A percentile compares a stretch with the other conserved stretches of the same genome.
Conservation (phyloP, 2,888 invertebrate genomes). For the Rhagonycha lutea region DNA sequence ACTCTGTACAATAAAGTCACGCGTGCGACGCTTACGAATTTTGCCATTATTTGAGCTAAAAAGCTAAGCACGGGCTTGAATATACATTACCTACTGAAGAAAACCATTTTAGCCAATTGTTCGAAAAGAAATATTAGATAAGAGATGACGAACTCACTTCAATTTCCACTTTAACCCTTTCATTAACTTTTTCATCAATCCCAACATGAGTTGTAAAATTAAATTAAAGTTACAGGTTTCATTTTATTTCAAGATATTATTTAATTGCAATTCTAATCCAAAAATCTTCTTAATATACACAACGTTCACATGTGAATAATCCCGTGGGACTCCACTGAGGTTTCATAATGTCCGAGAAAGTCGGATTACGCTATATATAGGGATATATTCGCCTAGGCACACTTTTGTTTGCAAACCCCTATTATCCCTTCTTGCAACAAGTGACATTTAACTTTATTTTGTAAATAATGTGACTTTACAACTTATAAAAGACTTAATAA, state of each 20-base stretch:
- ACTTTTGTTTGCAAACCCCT: slow-evolving; percentile 17
- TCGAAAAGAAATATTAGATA: slow-evolving; percentile 14
- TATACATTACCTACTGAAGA: slow-evolving; percentile 23
- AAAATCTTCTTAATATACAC: slow-evolving; percentile 34
- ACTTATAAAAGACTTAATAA: slow-evolving; percentile 1
- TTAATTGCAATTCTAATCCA: slow-evolving; percentile 29
- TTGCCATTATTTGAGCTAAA: slow-evolving; percentile 26
- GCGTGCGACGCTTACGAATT: slow-evolving; percentile 29
- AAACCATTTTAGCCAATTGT: slow-evolving; percentile 20
- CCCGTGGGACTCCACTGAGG: slow-evolving; percentile 22
- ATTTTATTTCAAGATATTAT: slow-evolving; percentile 15
- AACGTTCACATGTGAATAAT: slow-evolving; percentile 35
- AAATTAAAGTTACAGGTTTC: background rate
- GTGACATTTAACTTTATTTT: slow-evolving; percentile 21
- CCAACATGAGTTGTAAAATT: background rate
- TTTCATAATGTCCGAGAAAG: slow-evolving; percentile 25
- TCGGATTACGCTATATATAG: slow-evolving; percentile 21
- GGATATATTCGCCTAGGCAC: slow-evolving; percentile 19
- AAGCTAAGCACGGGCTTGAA: slow-evolving; percentile 24
- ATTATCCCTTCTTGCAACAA: slow-evolving; percentile 22
- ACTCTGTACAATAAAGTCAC: slow-evolving; percentile 20
- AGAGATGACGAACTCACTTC: background rate
- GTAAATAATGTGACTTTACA: slow-evolving; percentile 9
- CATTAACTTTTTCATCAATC: background rate
- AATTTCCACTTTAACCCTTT: background rate